phyloP scores from a whole-genome alignment of 1,140 invertebrate genomes.

The Acromyrmex charruanus region DNA sequence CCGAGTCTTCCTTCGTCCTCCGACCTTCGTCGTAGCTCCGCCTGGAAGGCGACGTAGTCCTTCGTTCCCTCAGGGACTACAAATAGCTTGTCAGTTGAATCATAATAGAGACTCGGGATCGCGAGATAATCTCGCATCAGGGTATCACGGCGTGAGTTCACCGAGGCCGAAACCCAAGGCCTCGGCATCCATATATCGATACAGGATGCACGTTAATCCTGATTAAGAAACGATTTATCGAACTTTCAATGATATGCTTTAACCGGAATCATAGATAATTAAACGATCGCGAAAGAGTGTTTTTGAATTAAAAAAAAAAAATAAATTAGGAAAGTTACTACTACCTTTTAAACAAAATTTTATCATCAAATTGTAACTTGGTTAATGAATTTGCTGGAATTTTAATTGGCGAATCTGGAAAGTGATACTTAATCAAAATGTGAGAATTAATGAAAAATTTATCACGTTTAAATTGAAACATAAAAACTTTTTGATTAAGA shows the following conservation, averaged over 20 bases:
- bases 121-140: conserved; percentile 79
- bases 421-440: neutral
- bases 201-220: conserved; percentile 21
- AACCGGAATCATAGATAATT: neutral
- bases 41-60: conserved; percentile 36
- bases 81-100: conserved; percentile 83
- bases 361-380: neutral
- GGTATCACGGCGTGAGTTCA: conserved; percentile 60
- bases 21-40: conserved; percentile 6
- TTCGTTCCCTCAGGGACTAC: conserved; percentile 75
- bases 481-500: neutral
- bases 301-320: neutral
- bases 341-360: neutral
- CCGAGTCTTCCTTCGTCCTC: conserved; percentile 26
- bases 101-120: conserved; percentile 81
- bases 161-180: conserved; percentile 50
- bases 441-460: conserved; percentile 12
- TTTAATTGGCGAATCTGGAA: conserved; percentile 8
- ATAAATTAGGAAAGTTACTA: neutral
- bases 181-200: conserved; percentile 22
- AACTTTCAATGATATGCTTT: neutral
- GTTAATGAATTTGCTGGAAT: neutral
- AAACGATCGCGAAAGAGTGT: neutral
- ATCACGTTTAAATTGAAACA: conserved; percentile 32
- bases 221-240: conserved; percentile 35